These are phyloP conservation scores for Micromussa lordhowensis DNA, from an alignment of 92 coral and sea anemone species.

Conservation along the genomic window DNA sequence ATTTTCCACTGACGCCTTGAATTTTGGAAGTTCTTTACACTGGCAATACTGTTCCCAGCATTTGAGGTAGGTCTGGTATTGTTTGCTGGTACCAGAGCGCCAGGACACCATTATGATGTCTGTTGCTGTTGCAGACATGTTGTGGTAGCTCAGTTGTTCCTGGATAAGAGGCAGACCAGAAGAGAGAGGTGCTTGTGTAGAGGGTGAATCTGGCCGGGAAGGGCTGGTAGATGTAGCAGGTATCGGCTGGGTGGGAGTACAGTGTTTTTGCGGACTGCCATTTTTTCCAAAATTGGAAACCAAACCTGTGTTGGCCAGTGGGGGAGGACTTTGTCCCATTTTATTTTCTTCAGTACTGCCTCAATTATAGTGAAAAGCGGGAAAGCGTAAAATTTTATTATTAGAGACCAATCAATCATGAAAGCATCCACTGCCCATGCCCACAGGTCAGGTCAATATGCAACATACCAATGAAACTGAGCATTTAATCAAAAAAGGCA, in stretches of 20 bases:
- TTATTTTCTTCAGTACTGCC: constrained; percentile 3
- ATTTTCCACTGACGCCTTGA: constrained; percentile 33
- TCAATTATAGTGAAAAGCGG: background rate
- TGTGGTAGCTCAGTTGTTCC: no score
- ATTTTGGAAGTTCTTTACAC: constrained; percentile 10
- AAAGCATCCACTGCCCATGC: constrained; percentile 12
- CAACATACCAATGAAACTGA: constrained; percentile 16
- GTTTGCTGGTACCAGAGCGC: constrained; percentile 56
- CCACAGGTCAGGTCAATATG: constrained; percentile 17
- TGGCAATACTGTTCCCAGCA: constrained; percentile 52
- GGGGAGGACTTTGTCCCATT: no score
- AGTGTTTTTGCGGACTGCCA: no score
- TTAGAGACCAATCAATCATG: constrained; percentile 14
- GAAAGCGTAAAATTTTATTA: background rate
- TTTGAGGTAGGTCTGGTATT: constrained; percentile 40
- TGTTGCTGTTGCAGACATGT: no score
- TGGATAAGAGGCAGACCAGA: background rate
- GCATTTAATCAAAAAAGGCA: constrained; percentile 7
- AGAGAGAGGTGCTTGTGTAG: no score
- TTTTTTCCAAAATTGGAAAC: no score
- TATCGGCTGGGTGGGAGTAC: no score
- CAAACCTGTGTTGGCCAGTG: no score
- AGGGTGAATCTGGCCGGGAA: no score
- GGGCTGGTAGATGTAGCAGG: no score
- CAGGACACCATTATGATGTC: constrained; percentile 61